Evolutionary conservation across 2,113 vertebrate genomes (phyloP).

Genomic region (Loxodonta africana): DNA sequence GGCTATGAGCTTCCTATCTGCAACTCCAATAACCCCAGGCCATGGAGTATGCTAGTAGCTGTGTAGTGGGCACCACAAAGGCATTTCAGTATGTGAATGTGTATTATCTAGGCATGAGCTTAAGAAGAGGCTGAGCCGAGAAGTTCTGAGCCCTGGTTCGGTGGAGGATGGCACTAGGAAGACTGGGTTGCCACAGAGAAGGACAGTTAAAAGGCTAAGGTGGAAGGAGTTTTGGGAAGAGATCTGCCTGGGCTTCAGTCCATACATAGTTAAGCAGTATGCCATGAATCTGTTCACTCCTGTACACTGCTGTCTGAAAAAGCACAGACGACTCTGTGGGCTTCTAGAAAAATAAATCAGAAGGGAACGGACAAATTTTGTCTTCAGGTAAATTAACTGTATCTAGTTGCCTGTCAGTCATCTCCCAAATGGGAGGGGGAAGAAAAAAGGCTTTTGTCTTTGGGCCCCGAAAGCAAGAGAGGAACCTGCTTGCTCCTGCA

Average conservation of each 20-base stretch:
- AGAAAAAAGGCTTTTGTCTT: background rate
- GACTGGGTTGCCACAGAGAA: background rate
- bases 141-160: background rate
- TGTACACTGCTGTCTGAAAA: slow-evolving; percentile 26
- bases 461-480: slow-evolving; percentile 11
- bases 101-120: background rate
- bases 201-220: background rate
- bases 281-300: slow-evolving; percentile 5
- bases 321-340: background rate
- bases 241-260: background rate
- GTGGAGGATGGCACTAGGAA: background rate
- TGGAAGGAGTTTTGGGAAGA: background rate
- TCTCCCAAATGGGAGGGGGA: background rate
- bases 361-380: background rate
- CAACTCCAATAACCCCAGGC: background rate
- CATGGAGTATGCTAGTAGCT: background rate
- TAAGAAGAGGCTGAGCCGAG: background rate
- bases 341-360: slow-evolving; percentile 37
- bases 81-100: background rate
- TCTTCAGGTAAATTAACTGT: background rate
- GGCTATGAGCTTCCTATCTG: slow-evolving; percentile 1
- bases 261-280: background rate
- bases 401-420: slow-evolving; percentile 16
- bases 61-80: slow-evolving; percentile 11
- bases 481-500: background rate